Evolutionary conservation across 1,140 invertebrate genomes (phyloP).

Genomic region (Anthonomus grandis): DNA sequence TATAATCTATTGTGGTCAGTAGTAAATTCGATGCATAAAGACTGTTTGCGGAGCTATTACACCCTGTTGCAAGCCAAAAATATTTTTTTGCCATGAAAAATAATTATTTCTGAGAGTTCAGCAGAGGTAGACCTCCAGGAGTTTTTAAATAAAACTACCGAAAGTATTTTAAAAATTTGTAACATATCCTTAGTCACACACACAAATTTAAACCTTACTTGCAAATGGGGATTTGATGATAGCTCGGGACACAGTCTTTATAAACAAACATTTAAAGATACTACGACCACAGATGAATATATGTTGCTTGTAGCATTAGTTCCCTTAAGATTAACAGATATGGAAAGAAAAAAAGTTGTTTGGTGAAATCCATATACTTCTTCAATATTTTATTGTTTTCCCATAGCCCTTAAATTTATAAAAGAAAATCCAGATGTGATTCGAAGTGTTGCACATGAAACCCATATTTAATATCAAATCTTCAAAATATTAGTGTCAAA

Average conservation of each 20-base stretch:
- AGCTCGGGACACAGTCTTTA: too few relatives aligned
- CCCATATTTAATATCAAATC: not conserved
- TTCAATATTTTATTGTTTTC: not conserved
- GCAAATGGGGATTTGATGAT: not conserved
- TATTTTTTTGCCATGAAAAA: too few relatives aligned
- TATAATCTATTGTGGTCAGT: not conserved
- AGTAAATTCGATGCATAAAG: not conserved
- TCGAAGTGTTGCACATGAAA: not conserved
- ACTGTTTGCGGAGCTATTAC: constrained; percentile 1
- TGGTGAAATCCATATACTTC: not conserved
- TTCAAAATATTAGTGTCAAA: not conserved
- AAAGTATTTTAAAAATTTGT: not conserved
- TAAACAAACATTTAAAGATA: not conserved
- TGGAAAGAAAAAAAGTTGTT: not conserved
- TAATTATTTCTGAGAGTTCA: not conserved
- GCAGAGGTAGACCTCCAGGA: constrained; percentile 2
- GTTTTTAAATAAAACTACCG: not conserved
- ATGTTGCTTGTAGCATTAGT: too few relatives aligned
- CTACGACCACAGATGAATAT: not conserved
- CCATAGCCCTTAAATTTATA: not conserved
- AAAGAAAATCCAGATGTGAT: not conserved
- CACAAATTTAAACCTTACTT: not conserved
- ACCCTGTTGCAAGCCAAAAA: not conserved
- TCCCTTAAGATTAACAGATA: too few relatives aligned
- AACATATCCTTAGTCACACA: not conserved